A percentile compares a stretch with the other conserved stretches of the same genome.
Conservation (phyloP, 2,888 invertebrate species). For the Selenia dentaria region DNA sequence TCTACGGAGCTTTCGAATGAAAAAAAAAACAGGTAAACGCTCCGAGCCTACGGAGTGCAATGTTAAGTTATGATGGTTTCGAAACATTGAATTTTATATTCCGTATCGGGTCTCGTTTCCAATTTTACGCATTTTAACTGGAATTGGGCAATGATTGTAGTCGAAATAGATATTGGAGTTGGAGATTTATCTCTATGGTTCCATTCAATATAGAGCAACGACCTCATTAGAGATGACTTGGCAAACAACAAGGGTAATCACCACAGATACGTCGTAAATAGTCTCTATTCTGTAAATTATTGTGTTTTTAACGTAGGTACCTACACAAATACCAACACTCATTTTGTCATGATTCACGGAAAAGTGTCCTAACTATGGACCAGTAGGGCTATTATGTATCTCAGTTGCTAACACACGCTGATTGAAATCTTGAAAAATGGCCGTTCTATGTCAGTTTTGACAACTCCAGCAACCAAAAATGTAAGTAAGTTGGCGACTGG, state of each 20-base stretch:
- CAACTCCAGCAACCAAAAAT: too few relatives aligned
- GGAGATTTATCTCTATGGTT: slow-evolving; percentile 18
- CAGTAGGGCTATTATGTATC: too few relatives aligned
- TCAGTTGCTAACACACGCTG: too few relatives aligned
- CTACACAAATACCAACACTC: too few relatives aligned
- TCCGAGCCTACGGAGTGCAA: slow-evolving; percentile 52
- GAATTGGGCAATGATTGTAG: slow-evolving; percentile 35
- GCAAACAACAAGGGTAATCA: slow-evolving; percentile 18
- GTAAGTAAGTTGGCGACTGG: too few relatives aligned
- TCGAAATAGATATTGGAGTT: slow-evolving; percentile 16
- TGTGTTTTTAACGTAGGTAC: not conserved
- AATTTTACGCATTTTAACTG: slow-evolving; percentile 54
- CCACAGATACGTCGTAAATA: slow-evolving; percentile 12
- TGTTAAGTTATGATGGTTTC: slow-evolving; percentile 44
- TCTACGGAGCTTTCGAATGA: slow-evolving; percentile 61
- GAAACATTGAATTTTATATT: slow-evolving; percentile 51
- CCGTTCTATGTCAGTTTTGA: too few relatives aligned
- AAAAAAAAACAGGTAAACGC: slow-evolving; percentile 75
- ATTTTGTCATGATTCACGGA: too few relatives aligned
- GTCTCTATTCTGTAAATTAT: not conserved
- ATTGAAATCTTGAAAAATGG: too few relatives aligned
- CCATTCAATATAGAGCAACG: slow-evolving; percentile 14
- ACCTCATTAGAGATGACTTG: slow-evolving; percentile 19
- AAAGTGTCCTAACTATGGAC: too few relatives aligned
- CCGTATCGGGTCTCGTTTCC: slow-evolving; percentile 43